Percentiles rank a stretch among this genome's conserved stretches.
phyloP scores from a whole-genome alignment of 2,113 vertebrate species.

The Podarcis raffonei region DNA sequence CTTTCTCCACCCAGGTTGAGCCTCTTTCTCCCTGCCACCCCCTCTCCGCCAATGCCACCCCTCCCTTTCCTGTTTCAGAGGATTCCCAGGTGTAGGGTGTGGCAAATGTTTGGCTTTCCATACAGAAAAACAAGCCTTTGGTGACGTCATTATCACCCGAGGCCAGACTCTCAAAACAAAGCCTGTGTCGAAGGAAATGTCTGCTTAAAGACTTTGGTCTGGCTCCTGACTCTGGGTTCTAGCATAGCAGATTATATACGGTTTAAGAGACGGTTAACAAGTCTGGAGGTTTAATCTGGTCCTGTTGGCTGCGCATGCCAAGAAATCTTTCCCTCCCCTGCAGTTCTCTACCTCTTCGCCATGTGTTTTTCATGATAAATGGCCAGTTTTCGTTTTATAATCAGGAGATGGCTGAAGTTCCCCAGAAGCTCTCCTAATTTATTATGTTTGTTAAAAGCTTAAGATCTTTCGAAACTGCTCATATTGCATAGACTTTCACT shows the following conservation, averaged over 20 bases:
- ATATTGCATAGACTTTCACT: not conserved
- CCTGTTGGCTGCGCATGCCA: slow-evolving; percentile 16
- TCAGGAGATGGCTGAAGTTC: slow-evolving; percentile 30
- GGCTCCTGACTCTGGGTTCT: slow-evolving; percentile 1
- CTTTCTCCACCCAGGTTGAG: slow-evolving; percentile 3
- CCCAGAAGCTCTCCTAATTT: slow-evolving; percentile 31
- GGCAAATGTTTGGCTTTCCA: slow-evolving; percentile 61
- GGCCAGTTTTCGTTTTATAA: not conserved
- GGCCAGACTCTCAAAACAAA: slow-evolving; percentile 77
- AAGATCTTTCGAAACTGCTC: slow-evolving; percentile 7
- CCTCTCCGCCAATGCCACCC: not conserved
- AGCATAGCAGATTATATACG: not conserved
- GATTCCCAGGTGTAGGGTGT: not conserved
- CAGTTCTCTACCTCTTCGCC: not conserved
- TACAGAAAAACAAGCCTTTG: slow-evolving; percentile 70
- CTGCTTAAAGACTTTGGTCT: slow-evolving; percentile 72
- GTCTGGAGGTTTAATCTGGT: not conserved
- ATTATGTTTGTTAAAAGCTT: slow-evolving; percentile 32
- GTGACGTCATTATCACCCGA: slow-evolving; percentile 74
- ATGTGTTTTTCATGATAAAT: accelerated
- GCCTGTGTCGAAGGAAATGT: slow-evolving; percentile 79
- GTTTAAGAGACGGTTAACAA: slow-evolving; percentile 30
- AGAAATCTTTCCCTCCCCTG: not conserved
- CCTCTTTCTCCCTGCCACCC: not conserved
- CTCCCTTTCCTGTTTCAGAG: slow-evolving; percentile 16